Conservation (phyloP, 1,140 invertebrate genomes). For the Popillia japonica region DNA sequence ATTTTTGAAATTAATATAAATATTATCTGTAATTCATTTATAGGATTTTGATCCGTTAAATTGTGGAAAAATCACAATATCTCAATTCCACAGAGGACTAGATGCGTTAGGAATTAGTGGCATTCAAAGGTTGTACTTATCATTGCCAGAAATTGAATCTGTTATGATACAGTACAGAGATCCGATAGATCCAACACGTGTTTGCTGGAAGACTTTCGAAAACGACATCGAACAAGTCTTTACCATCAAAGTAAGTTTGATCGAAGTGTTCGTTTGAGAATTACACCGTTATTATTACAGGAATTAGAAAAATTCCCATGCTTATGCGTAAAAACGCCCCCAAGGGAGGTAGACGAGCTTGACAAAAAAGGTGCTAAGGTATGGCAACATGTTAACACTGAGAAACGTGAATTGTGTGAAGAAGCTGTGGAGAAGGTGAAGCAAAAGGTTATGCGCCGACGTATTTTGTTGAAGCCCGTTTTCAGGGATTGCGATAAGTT, state of each 20-base stretch:
- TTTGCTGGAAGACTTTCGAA: slow-evolving; percentile 75
- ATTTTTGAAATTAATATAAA: no score
- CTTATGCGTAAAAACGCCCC: slow-evolving; percentile 60
- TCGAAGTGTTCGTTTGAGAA: neutral
- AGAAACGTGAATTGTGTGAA: slow-evolving; percentile 64
- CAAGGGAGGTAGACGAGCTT: slow-evolving; percentile 61
- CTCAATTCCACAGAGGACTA: slow-evolving; percentile 71
- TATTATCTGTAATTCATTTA: no score
- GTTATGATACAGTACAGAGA: slow-evolving; percentile 70
- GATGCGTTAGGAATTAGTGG: slow-evolving; percentile 69
- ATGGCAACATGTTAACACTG: slow-evolving; percentile 61
- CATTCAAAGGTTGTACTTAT: slow-evolving; percentile 63
- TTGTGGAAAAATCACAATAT: slow-evolving; percentile 68
- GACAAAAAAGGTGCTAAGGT: slow-evolving; percentile 60
- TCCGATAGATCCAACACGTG: slow-evolving; percentile 68
- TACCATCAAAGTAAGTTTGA: slow-evolving; percentile 63
- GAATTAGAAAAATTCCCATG: slow-evolving; percentile 72
- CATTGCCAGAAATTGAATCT: slow-evolving; percentile 66
- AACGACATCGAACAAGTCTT: slow-evolving; percentile 77
- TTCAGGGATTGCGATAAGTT: slow-evolving; percentile 75
- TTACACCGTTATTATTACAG: slow-evolving; percentile 40
- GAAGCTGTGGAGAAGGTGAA: slow-evolving; percentile 64
- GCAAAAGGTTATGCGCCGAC: slow-evolving; percentile 61
- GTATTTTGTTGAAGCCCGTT: slow-evolving; percentile 68
- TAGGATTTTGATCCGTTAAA: slow-evolving; percentile 71